phyloP scores from a whole-genome alignment of 2,113 vertebrate species.

The Notothenia coriiceps region DNA sequence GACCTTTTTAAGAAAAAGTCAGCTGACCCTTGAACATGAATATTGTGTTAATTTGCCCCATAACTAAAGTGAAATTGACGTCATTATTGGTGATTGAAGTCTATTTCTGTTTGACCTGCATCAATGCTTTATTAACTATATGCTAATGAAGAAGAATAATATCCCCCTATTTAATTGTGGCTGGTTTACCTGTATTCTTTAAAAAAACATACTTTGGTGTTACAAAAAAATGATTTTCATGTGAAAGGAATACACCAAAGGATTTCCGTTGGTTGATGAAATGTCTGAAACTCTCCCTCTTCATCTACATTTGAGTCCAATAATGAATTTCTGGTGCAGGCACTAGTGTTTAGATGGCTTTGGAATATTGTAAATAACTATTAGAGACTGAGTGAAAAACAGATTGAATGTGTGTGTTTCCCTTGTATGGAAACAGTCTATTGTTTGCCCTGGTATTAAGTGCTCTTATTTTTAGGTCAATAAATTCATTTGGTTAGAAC shows the following conservation, averaged over 20 bases:
- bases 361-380: constrained; percentile 29
- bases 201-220: constrained; percentile 9
- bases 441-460: constrained; percentile 20
- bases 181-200: constrained; percentile 24
- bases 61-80: not conserved
- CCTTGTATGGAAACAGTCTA: not conserved
- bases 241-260: not conserved
- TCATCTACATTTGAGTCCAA: constrained; percentile 14
- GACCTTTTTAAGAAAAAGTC: not conserved
- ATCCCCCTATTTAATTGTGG: not conserved
- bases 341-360: constrained; percentile 61
- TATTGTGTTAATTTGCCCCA: not conserved
- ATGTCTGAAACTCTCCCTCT: constrained; percentile 21
- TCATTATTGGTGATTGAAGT: not conserved
- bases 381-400: constrained; percentile 20
- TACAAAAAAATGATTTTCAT: constrained; percentile 12
- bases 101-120: not conserved
- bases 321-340: constrained; percentile 70
- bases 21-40: not conserved
- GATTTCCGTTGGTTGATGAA: constrained; percentile 1
- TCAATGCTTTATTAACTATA: not conserved
- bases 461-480: constrained; percentile 54
- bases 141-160: not conserved
- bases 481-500: constrained; percentile 50
- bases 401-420: constrained; percentile 19